Base-by-base conservation (phyloP, 2,113 vertebrate genomes). In the Chaetura pelagica region DNA sequence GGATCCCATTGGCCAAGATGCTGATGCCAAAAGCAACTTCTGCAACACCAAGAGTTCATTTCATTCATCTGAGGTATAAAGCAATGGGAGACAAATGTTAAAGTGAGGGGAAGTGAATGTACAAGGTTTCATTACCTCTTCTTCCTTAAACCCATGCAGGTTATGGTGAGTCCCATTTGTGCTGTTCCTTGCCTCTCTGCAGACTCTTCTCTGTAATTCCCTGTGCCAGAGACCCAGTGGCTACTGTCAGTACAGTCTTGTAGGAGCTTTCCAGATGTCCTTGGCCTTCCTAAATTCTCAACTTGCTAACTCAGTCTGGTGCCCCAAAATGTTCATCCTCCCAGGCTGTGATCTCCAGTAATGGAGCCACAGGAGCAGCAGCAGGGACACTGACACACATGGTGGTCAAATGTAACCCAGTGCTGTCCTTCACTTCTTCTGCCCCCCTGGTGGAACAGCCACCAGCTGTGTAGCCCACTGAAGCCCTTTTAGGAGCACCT, bases 301-400 rank as follows among this genome's bases (percentile, higher is more conserved):
- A 17, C 14, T 63, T 52, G 4, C 30, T 40, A 29, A 35, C 22
- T 22, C 46, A 72, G 7, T 34, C 46, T 38, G 5, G 30, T 49
- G 38, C 14, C 34, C 27, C 21, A 55, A 66, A 38, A 3, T 5
- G 15, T 58, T 15, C 19, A n/a, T 35, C 46, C 9, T 61, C 6
- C 18, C 46, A 52, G n/a, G n/a, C 69, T 66, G 58, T n/a, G 51
- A 42, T 35, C 55, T 75, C 46, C 66, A 42, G 44, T 35, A 49
- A 10, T 4, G 9, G 24, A 9, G 27, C 13, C 4, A 20, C 2
- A 29, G 46, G 58, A 77, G 30, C 58, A 73, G 22, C 66, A 66
- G 17, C 11, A 23, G 42, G 18, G n/a, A 55, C 30, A 20, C 3
- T 1, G 3, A 20, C 21, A 42, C 40, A 12, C 1, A 2, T 8